These are phyloP conservation scores for Pseudomyrmex cubaensis DNA, from an alignment of 1,140 invertebrate genomes.

Conservation along the genomic window DNA sequence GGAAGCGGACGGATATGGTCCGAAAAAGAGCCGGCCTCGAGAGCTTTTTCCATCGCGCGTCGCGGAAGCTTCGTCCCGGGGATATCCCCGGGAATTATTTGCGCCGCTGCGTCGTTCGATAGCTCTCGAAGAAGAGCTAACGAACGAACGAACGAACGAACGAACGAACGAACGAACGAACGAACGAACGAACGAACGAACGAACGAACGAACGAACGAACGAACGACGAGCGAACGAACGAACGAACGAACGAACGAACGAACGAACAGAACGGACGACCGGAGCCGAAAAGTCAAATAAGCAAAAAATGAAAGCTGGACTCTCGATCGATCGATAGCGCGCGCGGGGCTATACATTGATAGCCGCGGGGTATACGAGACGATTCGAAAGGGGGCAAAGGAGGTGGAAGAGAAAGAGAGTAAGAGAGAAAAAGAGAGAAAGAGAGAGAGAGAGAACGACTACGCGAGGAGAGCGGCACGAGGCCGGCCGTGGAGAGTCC, in stretches of 20 bases:
- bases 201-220: conserved; percentile 17
- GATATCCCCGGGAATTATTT: conserved; percentile 72
- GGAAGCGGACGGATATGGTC: not conserved
- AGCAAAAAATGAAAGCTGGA: conserved; percentile 73
- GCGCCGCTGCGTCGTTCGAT: conserved; percentile 72
- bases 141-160: conserved; percentile 65
- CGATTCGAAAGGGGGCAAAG: conserved; percentile 37
- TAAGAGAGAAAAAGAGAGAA: conserved; percentile 12
- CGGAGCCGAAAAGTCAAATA: conserved; percentile 75
- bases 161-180: conserved; percentile 24
- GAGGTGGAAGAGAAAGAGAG: not conserved
- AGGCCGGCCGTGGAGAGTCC: conserved; percentile 43
- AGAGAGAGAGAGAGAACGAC: conserved; percentile 7
- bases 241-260: not conserved
- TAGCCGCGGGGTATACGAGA: conserved; percentile 57
- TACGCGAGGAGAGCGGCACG: too few species aligned
- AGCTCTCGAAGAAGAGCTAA: conserved; percentile 74
- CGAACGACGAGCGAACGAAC: conserved; percentile 14
- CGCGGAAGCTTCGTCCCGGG: conserved; percentile 49
- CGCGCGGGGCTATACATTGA: conserved; percentile 52
- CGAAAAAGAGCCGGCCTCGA: conserved; percentile 39
- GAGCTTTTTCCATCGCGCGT: conserved; percentile 24
- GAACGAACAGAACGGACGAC: conserved; percentile 51
- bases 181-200: conserved; percentile 35
- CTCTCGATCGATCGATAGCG: conserved; percentile 57